Conservation (phyloP, 2,888 invertebrate genomes). For the Mallateleia sp. region DNA sequence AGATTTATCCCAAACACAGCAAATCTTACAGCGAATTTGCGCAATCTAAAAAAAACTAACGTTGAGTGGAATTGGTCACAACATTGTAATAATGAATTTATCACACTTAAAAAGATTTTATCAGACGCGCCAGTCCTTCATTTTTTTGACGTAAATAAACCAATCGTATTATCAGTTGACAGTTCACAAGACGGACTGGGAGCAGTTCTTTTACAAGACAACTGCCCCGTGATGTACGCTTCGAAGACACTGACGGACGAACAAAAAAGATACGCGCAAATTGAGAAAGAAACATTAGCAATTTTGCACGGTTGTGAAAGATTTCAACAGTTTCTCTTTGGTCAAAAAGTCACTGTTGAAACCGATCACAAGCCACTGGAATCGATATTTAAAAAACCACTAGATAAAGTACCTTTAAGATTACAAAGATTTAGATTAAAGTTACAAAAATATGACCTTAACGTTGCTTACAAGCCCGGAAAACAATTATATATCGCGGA, state of each 20-base stretch:
- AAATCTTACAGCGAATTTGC: conserved; percentile 42
- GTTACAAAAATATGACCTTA: conserved; percentile 77
- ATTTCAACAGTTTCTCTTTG: not conserved
- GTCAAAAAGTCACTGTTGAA: not conserved
- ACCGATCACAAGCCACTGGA: not conserved
- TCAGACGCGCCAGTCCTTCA: not conserved
- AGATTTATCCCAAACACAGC: conserved; percentile 4
- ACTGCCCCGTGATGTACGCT: conserved; percentile 84
- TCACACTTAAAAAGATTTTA: conserved; percentile 24
- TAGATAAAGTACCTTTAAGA: not conserved
- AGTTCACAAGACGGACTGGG: conserved; percentile 80
- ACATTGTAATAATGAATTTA: conserved; percentile 47
- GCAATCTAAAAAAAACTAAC: conserved; percentile 58
- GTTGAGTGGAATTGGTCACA: conserved; percentile 44
- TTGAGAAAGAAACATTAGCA: not conserved
- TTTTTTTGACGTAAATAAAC: not conserved
- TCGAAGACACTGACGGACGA: not conserved
- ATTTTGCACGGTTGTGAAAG: not conserved
- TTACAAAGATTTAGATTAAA: not conserved
- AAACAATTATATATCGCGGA: not conserved
- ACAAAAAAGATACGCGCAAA: not conserved
- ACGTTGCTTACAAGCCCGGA: not conserved
- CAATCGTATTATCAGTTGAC: conserved; percentile 48
- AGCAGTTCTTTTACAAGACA: conserved; percentile 85
- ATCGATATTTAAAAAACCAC: not conserved